Evolutionary conservation across 2,797 vertebrate genomes (phyloP), one percentile per base, ranked within the genome.

Genomic region (Cephalopachus bancanus): DNA sequence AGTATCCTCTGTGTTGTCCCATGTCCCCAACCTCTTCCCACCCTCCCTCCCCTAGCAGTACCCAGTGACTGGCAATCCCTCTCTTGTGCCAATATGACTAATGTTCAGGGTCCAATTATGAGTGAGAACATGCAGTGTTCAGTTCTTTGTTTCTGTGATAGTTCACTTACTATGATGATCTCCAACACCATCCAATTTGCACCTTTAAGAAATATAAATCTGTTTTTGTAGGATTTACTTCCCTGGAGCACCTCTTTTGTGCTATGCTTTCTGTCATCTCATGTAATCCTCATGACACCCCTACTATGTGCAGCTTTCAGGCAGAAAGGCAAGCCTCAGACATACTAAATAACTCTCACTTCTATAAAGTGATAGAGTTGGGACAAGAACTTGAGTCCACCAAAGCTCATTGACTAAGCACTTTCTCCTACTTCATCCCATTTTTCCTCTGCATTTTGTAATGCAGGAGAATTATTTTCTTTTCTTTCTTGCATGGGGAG

Each of bases 161-260:
- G 44, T 44, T 44, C 44, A 44, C 44, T 44, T 44, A 44, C 44
- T 44, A 44, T 44, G 44, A 44, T 44, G 44, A 4, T 44, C 44
- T 44, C 44, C 44, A 44, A 44, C 44, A 44, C 44, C 44, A 44
- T 44, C 44, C 44, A 44, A 44, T 44, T 44, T 44, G 44, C 53
- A 57, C 60, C 19, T 93, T 88, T 80, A 87, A 84, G 87, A 94
- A 86, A 71, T 44, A 44, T 0, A 26, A 71, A 94, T 76, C 49
- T 17, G 15, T 49, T 89, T 79, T 33, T 28, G 91, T 79, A 85
- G 7, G 89, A 71, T 55, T 65, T 53, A 60, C 33, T 72, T 74
- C 57, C 81, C 76, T 60, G 19, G 20, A 79, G 57, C 28, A 93
- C 14, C 15, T 79, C 22, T 49, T 84, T 53, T 71, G 57, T 7